A percentile compares a stretch with the other conserved stretches of the same genome.
These are phyloP conservation scores for Falco columbarius DNA, from an alignment of 2,797 vertebrate species.

Conservation along the genomic window DNA sequence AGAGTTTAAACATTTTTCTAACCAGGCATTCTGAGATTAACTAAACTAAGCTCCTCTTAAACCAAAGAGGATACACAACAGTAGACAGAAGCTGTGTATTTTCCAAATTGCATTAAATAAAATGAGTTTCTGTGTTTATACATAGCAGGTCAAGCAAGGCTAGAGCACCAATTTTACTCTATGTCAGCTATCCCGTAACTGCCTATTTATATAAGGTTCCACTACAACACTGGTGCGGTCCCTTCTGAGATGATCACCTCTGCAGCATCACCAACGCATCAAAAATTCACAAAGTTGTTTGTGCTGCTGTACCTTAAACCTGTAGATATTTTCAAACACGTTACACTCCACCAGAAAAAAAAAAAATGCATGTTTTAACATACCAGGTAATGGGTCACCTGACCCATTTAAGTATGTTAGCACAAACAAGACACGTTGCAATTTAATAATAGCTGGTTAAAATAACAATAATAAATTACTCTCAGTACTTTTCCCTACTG, in stretches of 20 bases:
- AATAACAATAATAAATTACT: constrained; percentile 17
- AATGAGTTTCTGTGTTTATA: background rate
- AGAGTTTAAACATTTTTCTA: background rate
- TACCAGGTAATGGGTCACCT: background rate
- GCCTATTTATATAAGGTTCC: background rate
- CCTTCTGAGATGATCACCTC: background rate
- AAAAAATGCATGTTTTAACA: background rate
- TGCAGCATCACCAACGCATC: background rate
- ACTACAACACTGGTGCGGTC: background rate
- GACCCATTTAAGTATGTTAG: background rate
- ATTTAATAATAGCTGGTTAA: constrained; percentile 41
- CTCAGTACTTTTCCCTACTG: background rate
- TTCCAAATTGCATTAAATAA: background rate
- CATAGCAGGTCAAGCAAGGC: background rate
- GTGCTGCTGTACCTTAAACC: background rate
- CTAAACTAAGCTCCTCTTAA: background rate
- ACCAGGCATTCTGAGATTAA: background rate
- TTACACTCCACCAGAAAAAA: background rate
- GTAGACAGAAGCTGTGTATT: background rate
- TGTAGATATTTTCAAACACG: background rate
- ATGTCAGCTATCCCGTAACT: background rate
- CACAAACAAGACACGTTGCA: background rate
- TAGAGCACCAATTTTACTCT: background rate
- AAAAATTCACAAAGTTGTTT: background rate
- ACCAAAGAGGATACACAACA: background rate